These are phyloP conservation scores for Lagopus muta DNA, from an alignment of 2,113 vertebrate species.

Conservation along the genomic window DNA sequence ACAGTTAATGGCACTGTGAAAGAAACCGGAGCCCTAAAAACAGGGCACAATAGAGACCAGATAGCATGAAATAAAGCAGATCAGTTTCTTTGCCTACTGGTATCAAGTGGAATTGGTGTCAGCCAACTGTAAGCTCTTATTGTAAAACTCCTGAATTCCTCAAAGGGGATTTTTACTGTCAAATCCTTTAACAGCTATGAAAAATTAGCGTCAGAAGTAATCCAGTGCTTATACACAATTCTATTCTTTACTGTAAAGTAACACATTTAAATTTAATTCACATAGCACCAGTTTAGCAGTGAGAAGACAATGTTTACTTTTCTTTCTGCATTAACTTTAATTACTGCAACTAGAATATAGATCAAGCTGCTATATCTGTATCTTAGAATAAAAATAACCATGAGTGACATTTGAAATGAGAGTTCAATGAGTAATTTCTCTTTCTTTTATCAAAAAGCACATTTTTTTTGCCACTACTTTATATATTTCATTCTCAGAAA, in stretches of 20 bases:
- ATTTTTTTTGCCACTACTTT: background rate
- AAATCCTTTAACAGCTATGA: conserved; percentile 52
- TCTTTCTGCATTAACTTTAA: background rate
- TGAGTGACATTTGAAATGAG: background rate
- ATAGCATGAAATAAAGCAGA: conserved; percentile 62
- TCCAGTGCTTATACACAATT: conserved; percentile 42
- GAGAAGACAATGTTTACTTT: background rate
- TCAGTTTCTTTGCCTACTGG: conserved; percentile 33
- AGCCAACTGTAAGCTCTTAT: conserved; percentile 25
- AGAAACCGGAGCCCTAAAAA: background rate
- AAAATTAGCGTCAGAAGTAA: conserved; percentile 58
- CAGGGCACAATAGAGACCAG: conserved; percentile 34
- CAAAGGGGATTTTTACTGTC: conserved; percentile 53
- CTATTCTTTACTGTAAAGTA: conserved; percentile 19
- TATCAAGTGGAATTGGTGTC: conserved; percentile 49
- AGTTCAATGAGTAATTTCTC: background rate
- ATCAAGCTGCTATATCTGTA: background rate
- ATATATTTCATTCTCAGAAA: background rate
- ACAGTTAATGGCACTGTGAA: conserved; percentile 1
- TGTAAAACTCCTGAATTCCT: conserved; percentile 26
- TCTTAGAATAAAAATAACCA: background rate
- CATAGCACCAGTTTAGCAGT: background rate
- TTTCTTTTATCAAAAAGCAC: background rate
- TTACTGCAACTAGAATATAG: background rate
- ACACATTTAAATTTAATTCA: conserved; percentile 19